Evolutionary conservation across 1,140 invertebrate species (phyloP).

Genomic region (Latrodectus geometricus): DNA sequence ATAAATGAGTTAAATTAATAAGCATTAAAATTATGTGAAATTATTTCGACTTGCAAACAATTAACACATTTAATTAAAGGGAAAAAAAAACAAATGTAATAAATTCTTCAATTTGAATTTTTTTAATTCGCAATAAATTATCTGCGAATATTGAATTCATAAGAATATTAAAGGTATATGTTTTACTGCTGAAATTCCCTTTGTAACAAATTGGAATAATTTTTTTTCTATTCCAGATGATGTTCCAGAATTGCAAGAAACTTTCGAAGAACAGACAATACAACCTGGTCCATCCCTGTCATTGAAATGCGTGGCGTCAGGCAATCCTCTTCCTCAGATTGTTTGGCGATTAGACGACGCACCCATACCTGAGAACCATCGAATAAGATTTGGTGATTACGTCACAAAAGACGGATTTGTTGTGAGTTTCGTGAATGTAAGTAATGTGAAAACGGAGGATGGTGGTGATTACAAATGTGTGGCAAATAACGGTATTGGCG

Average conservation of each 20-base stretch:
- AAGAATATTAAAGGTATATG: too few species aligned
- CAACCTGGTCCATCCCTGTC: conserved; percentile 85
- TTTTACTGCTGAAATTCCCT: too few species aligned
- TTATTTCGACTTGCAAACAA: too few species aligned
- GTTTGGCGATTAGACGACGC: conserved; percentile 71
- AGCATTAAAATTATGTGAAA: too few species aligned
- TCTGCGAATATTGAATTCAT: too few species aligned
- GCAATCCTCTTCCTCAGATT: conserved; percentile 80
- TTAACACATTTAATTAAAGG: too few species aligned
- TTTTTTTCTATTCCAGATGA: conserved; percentile 75
- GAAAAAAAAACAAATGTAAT: too few species aligned
- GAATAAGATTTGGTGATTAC: conserved; percentile 67
- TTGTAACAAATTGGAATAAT: not conserved
- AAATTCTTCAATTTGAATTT: too few species aligned
- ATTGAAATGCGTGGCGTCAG: conserved; percentile 85
- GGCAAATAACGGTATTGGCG: conserved; percentile 69
- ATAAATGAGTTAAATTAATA: too few species aligned
- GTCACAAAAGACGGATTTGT: conserved; percentile 67
- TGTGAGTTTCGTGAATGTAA: conserved; percentile 71
- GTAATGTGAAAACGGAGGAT: conserved; percentile 67
- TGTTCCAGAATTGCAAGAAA: conserved; percentile 83
- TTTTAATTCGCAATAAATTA: too few species aligned
- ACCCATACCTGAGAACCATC: conserved; percentile 66
- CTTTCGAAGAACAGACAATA: conserved; percentile 85
- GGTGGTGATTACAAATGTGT: conserved; percentile 70